A percentile compares a stretch with the other conserved stretches of the same genome.
Evolutionary conservation across 2,113 vertebrate genomes (phyloP).

Genomic region (Coturnix japonica): DNA sequence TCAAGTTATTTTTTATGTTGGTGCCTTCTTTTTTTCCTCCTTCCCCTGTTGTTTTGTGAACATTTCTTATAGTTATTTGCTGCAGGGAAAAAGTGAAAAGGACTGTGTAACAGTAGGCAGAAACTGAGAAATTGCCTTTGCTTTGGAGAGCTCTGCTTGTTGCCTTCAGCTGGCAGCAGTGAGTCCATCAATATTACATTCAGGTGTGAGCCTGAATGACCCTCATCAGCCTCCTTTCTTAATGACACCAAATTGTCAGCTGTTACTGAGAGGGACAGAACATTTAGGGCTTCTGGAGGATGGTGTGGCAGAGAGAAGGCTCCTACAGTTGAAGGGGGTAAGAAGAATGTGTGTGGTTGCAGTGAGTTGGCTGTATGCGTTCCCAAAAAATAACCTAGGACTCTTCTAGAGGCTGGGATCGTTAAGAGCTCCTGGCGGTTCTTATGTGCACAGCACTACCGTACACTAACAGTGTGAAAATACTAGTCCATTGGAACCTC

Average conservation of each 20-base stretch:
- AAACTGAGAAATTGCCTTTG: background rate
- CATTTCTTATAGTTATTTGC: conserved; percentile 1
- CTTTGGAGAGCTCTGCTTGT: background rate
- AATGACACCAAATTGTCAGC: background rate
- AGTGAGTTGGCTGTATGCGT: background rate
- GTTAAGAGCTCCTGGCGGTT: background rate
- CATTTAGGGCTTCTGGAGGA: background rate
- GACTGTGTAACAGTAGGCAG: background rate
- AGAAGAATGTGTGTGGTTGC: background rate
- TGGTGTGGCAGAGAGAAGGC: background rate
- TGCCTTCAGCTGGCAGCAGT: background rate
- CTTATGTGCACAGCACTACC: background rate
- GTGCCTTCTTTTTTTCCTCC: background rate
- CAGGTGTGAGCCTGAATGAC: background rate
- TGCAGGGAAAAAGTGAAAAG: background rate
- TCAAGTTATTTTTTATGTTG: background rate
- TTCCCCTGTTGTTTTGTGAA: background rate
- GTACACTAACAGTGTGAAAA: background rate
- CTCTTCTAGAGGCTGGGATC: background rate
- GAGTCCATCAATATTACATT: background rate
- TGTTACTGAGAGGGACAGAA: background rate
- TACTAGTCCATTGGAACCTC: background rate
- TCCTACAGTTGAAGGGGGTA: background rate
- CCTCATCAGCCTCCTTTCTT: background rate
- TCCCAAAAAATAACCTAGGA: background rate